Evolutionary conservation across 2,888 invertebrate genomes (phyloP).

Genomic region (Stomorhina lunata): DNA sequence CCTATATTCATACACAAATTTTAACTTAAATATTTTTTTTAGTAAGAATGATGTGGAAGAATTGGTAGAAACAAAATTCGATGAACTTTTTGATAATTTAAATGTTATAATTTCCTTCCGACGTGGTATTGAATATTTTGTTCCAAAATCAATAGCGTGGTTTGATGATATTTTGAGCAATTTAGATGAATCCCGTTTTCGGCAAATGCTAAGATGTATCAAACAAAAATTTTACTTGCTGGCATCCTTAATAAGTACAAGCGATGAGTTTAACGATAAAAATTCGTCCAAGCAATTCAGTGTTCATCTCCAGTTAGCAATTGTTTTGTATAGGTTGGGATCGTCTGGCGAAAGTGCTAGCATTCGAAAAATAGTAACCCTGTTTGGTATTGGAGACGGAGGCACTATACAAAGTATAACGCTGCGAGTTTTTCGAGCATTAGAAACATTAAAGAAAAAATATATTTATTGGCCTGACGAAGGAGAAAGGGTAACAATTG

Average conservation of each 20-base stretch:
- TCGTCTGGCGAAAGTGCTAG: constrained; percentile 18
- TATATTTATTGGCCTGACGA: background rate
- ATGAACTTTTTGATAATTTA: too few species aligned
- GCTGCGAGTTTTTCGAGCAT: background rate
- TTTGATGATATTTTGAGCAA: background rate
- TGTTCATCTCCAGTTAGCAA: background rate
- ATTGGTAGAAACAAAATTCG: background rate
- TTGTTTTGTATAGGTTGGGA: too few species aligned
- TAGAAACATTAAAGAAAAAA: background rate
- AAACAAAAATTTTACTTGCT: background rate
- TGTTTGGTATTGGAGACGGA: constrained; percentile 51
- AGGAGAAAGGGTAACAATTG: background rate
- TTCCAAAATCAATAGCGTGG: constrained; percentile 1
- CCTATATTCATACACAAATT: too few species aligned
- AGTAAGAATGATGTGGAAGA: too few species aligned
- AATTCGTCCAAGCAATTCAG: background rate
- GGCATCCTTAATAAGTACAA: background rate
- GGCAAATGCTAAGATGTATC: constrained; percentile 8
- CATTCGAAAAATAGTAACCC: constrained; percentile 24
- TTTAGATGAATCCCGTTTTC: background rate
- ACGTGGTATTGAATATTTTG: background rate
- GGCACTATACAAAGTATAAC: constrained; percentile 21
- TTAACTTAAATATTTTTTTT: too few species aligned
- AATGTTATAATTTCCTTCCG: too few species aligned
- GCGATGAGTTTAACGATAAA: background rate